These are phyloP conservation scores for Drosophila sproati DNA, from an alignment of 1,140 invertebrate genomes.

Conservation along the genomic window DNA sequence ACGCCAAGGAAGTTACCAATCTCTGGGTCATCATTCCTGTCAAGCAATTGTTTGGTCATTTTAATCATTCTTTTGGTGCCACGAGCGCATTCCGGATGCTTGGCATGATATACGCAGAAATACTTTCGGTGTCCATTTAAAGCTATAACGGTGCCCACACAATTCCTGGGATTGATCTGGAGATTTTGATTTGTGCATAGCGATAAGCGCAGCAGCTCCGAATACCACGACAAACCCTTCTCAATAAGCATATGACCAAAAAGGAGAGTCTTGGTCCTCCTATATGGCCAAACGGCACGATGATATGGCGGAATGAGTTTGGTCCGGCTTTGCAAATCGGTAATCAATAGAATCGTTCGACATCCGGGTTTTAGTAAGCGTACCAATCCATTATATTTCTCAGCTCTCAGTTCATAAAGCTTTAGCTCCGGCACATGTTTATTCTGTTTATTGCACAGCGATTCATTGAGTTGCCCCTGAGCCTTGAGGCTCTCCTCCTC, in stretches of 20 bases:
- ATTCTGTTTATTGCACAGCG: conserved; percentile 50
- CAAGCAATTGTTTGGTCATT: conserved; percentile 88
- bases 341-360: conserved; percentile 94
- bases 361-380: conserved; percentile 97
- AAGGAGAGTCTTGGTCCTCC: conserved; percentile 97
- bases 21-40: conserved; percentile 87
- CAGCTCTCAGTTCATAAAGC: conserved; percentile 96
- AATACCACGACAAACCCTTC: conserved; percentile 96
- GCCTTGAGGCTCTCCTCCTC: conserved; percentile 92
- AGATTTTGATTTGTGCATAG: conserved; percentile 92
- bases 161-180: conserved; percentile 97
- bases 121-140: conserved; percentile 98
- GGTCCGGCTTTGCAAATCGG: conserved; percentile 94
- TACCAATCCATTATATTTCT: conserved; percentile 98
- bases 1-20: conserved; percentile 92
- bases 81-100: conserved; percentile 88
- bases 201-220: conserved; percentile 93
- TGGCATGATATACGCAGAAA: conserved; percentile 99
- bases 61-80: conserved; percentile 88
- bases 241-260: conserved; percentile 97
- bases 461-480: conserved; percentile 84
- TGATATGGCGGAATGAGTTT: conserved; percentile 96
- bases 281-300: conserved; percentile 96
- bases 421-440: conserved; percentile 87
- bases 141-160: conserved; percentile 97